Evolutionary conservation across 2,797 vertebrate genomes (phyloP), one percentile per base, ranked within the genome.

Genomic region (Phalloptychus januarius): DNA sequence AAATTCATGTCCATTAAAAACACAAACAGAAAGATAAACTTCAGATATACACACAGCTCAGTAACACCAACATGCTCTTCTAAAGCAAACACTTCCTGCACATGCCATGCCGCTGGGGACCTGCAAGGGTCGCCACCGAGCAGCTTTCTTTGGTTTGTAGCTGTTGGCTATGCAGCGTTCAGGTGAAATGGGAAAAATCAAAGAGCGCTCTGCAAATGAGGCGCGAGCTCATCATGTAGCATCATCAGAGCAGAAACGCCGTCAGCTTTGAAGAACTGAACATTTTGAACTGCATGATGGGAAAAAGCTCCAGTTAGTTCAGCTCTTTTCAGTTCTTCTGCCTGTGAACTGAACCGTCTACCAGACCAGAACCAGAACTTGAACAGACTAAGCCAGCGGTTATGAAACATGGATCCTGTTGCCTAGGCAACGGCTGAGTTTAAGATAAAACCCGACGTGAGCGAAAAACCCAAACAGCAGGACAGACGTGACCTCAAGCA

Each of bases 1-100:
- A 36, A 36, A 65, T 61, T 61, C 33, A 65, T 38, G 16, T 63
- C 7, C 18, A 5, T 63, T 23, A 38, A 38, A 61, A 7, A 61
- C 40, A 48, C 76, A 87, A 83, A 85, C 70, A 72, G 12, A 50
- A 61, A 48, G 40, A 74, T 44, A 86, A 85, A 91, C 85, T 88
- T 92, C 91, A 93, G 83, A 93, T 93, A 93, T 91, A 93, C 91
- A 93, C 85, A 91, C 81, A 75, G 75, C 75, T 38, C 79, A 80
- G 79, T 73, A 84, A 84, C 76, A 48, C 15, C 82, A 83, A 6
- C 42, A 5, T 8, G 58, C 44, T 31, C 33, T 2, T 36, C 50
- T n/a, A 28, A n/a, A 33, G 33, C 28, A 33, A 50, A 78, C 52
- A 25, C 33, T 4, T 67, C 20, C 36, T 0, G 23, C 79, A 67